Evolutionary conservation across 2,113 vertebrate species (phyloP), one percentile per base, ranked within the genome.

Genomic region (Pipra filicauda): DNA sequence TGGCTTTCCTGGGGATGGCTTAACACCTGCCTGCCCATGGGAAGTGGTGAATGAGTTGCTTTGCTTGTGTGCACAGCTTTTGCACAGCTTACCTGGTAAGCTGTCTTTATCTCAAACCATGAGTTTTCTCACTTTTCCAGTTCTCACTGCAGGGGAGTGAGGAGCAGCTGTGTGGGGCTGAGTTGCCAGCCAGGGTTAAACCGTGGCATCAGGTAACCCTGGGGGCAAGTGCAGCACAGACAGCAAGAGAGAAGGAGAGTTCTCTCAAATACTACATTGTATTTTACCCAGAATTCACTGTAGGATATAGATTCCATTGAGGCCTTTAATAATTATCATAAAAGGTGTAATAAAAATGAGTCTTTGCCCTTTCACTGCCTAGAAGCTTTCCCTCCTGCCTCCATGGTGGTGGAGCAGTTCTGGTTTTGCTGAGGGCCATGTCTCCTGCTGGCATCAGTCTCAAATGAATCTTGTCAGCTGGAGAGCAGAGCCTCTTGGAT

Each of bases 351-450:
- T 96, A 93, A 96, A 96, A 93, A 7, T 2, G 8, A 94, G 52
- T 94, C 88, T 94, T 96, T 95, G 96, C 85, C 92, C 93, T 93
- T 74, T 81, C 24, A 2, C 67, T 90, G 37, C 46, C 74, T 76
- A 0, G 14, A 21, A 1, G 17, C 16, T 66, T 58, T 80, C 59
- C 26, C 30, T 76, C 20, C 72, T 78, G 39, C 55, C 37, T 30
- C 35, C 1, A 4, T 39, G 44, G 27, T 8, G 2, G 9, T 22
- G 62, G 43, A 57, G n/a, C 58, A 33, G 61, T 39, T 72, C 71
- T 9, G 2, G 18, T 37, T 46, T 57, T 0, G 0, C 44, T 41
- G 28, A 49, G 49, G 76, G 48, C 70, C 12, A 9, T 0, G 0
- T 59, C 41, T 66, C 41, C 67, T 6, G 2, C 92, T 51, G 64